phyloP scores from a whole-genome alignment of 2,113 vertebrate species.

The Cettia cetti region DNA sequence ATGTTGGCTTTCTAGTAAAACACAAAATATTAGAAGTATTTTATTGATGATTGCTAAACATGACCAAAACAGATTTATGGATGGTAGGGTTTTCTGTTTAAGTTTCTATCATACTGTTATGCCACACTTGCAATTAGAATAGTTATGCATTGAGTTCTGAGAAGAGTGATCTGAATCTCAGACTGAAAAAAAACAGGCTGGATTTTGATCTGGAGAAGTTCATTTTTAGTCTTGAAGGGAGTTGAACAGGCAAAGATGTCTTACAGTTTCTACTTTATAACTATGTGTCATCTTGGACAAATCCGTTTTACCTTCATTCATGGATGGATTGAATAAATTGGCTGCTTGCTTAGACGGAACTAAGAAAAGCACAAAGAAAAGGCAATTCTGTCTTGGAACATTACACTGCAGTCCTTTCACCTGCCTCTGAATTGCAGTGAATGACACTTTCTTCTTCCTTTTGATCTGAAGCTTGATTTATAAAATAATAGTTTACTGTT shows the following conservation, averaged over 20 bases:
- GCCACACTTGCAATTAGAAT: neutral
- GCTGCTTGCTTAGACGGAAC: neutral
- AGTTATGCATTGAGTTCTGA: neutral
- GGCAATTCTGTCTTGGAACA: neutral
- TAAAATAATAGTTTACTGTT: neutral
- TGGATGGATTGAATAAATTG: slow-evolving; percentile 12
- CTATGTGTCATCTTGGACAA: neutral
- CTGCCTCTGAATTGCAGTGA: neutral
- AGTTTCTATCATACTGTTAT: neutral
- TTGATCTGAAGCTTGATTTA: slow-evolving; percentile 15
- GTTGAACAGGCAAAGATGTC: neutral
- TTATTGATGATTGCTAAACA: neutral
- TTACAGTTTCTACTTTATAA: neutral
- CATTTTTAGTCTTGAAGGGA: slow-evolving; percentile 7
- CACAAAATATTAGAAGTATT: neutral
- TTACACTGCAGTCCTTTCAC: neutral
- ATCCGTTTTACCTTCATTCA: neutral
- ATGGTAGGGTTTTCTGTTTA: neutral
- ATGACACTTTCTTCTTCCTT: neutral
- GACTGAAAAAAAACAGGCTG: neutral
- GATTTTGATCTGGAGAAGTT: slow-evolving; percentile 1
- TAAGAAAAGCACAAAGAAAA: neutral
- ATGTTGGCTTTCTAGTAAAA: neutral
- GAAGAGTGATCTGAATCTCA: neutral
- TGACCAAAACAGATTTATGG: neutral